Evolutionary conservation across 92 coral and sea anemone species (phyloP), one percentile per base, ranked within the genome.

Genomic region (Phymanthus crucifer): DNA sequence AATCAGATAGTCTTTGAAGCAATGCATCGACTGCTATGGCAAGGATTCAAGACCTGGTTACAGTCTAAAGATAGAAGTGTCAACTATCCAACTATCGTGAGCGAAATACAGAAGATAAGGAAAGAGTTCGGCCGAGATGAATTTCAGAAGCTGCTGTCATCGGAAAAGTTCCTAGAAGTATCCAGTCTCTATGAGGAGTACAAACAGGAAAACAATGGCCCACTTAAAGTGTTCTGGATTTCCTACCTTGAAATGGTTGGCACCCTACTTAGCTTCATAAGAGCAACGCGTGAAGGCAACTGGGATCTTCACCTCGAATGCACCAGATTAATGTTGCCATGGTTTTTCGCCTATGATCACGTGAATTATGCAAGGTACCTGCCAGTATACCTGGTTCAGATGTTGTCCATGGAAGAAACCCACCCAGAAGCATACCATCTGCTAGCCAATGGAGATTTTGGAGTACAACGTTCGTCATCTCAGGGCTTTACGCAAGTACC

Each of bases 281-380:
- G 78, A 21, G 40, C 87, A 77, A 77, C 65, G 31, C 46, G 87
- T 47, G 87, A 83, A 77, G 87, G 87, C 17, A 74, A 43, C 54
- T 77, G 87, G 78, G 54, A 67, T 57, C 68, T 77, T 8, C 83
- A 77, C 38, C 83, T 77, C 32, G 83, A 71, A 2, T 83, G 83
- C 73, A 33, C 69, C 21, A 65, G 33, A 11, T 76, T 65, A 32
- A 77, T 75, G 87, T 35, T 83, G 8, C 87, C 83, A 21, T 83
- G 83, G 83, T 75, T 83, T 73, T 84, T 84, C n/a, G 88, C 88
- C 19, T 84, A 84, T 78, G 88, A 84, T 56, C 84, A 66, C 29
- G 78, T 34, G 19, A 84, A 84, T 32, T 84, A 72, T 52, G 24
- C 73, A 6, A 35, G 73, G 13, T 69, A 69, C 73, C 73, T 69